Conservation (phyloP, 2,888 invertebrate genomes). For the Drosophila tanythrix region DNA sequence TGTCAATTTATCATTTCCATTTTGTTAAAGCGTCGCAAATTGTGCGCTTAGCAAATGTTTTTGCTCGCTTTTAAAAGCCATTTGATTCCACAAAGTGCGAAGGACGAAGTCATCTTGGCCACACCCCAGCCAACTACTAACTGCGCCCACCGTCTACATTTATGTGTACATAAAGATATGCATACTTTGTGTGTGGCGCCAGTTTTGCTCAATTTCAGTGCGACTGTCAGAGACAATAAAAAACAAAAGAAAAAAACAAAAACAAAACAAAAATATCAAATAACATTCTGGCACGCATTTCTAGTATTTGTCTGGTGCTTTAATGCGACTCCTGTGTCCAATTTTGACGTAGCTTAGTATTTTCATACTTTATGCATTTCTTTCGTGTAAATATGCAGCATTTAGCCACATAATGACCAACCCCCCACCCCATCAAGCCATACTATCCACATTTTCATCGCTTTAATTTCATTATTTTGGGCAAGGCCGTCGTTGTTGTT, state of each 20-base stretch:
- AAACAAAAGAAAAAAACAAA: background rate
- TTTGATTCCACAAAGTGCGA: slow-evolving; percentile 46
- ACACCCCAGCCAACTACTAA: slow-evolving; percentile 16
- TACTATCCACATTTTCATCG: background rate
- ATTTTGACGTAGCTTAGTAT: slow-evolving; percentile 30
- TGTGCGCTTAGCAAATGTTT: slow-evolving; percentile 51
- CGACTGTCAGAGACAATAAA: slow-evolving; percentile 22
- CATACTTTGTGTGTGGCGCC: slow-evolving; percentile 65
- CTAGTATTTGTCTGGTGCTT: slow-evolving; percentile 58
- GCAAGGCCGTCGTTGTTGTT: slow-evolving; percentile 57
- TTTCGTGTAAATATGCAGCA: slow-evolving; percentile 71
- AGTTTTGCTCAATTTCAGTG: slow-evolving; percentile 27
- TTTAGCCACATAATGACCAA: slow-evolving; percentile 19
- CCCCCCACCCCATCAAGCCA: background rate
- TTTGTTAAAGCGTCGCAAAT: slow-evolving; percentile 66
- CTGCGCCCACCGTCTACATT: slow-evolving; percentile 53
- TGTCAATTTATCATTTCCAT: slow-evolving; percentile 80
- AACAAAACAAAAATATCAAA: slow-evolving; percentile 55
- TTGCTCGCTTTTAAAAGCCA: slow-evolving; percentile 58
- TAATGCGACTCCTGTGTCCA: slow-evolving; percentile 68
- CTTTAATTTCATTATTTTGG: slow-evolving; percentile 59
- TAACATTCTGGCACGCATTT: slow-evolving; percentile 76
- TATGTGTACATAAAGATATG: slow-evolving; percentile 58
- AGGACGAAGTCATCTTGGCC: slow-evolving; percentile 9
- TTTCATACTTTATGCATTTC: slow-evolving; percentile 70